These are phyloP conservation scores for Acanthurus lineatus DNA, from an alignment of 2,797 vertebrate species.

Conservation along the genomic window DNA sequence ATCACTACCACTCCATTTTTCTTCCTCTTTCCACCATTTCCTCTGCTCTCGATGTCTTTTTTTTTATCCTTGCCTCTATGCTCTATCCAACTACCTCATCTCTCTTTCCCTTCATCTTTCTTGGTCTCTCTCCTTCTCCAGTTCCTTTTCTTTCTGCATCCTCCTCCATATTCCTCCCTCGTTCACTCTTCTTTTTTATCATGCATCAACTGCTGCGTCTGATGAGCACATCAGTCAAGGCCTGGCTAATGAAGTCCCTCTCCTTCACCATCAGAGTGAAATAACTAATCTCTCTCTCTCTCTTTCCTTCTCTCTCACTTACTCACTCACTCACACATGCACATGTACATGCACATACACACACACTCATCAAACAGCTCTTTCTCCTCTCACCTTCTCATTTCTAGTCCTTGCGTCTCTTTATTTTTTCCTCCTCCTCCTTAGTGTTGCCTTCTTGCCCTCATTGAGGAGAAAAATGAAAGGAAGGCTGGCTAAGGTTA, in stretches of 20 bases:
- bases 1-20: constrained; percentile 9
- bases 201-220: constrained; percentile 70
- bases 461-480: constrained; percentile 10
- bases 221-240: constrained; percentile 82
- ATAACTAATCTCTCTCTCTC: constrained; percentile 70
- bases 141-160: constrained; percentile 40
- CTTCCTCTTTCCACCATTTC: constrained; percentile 29
- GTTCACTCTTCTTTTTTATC: constrained; percentile 67
- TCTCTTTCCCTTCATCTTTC: constrained; percentile 43
- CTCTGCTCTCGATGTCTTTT: constrained; percentile 16
- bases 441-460: not conserved
- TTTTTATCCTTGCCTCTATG: not conserved
- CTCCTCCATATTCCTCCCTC: constrained; percentile 51
- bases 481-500: constrained; percentile 5
- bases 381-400: constrained; percentile 36
- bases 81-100: constrained; percentile 41
- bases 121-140: constrained; percentile 12
- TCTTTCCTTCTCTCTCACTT: constrained; percentile 27
- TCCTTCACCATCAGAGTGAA: constrained; percentile 79
- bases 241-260: constrained; percentile 83
- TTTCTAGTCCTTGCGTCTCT: constrained; percentile 4
- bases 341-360: no score
- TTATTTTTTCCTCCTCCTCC: not conserved
- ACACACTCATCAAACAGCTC: constrained; percentile 32
- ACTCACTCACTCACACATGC: not conserved